phyloP scores from a whole-genome alignment of 2,888 invertebrate genomes.

The Bombylius major region DNA sequence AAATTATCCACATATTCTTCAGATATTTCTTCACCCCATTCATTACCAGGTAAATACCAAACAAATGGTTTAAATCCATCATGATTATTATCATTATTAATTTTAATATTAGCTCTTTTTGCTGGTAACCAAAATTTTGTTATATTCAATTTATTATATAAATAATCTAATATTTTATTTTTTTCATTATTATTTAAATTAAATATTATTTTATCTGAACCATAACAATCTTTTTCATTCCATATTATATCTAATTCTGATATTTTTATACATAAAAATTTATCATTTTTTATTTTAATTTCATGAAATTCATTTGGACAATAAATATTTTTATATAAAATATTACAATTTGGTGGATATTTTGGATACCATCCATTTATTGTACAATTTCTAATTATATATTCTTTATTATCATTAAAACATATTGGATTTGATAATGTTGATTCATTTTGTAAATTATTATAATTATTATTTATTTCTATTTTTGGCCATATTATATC shows the following conservation, averaged over 20 bases:
- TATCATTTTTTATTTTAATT: constrained; percentile 12
- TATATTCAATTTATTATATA: constrained; percentile 13
- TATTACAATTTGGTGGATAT: constrained; percentile 17
- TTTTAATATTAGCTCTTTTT: constrained; percentile 26
- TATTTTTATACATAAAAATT: constrained; percentile 27
- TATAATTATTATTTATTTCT: not conserved
- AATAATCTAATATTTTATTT: constrained; percentile 26
- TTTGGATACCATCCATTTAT: constrained; percentile 24
- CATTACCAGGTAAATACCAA: constrained; percentile 40
- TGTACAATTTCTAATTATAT: constrained; percentile 22
- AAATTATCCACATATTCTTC: constrained; percentile 15
- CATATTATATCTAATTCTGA: constrained; percentile 20
- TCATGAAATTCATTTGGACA: constrained; percentile 24
- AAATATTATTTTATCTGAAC: constrained; percentile 20
- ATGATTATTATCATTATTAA: not conserved
- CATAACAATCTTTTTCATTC: constrained; percentile 23
- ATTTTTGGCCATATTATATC: not conserved
- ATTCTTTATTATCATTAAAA: constrained; percentile 18
- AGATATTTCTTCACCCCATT: constrained; percentile 24
- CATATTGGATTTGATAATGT: constrained; percentile 28
- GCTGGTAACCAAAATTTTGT: constrained; percentile 41
- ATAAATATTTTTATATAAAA: not conserved
- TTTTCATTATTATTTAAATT: constrained; percentile 15
- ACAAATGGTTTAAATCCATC: constrained; percentile 34
- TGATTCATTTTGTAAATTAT: not conserved